Conservation (phyloP, 2,888 invertebrate species). For the Napeogenes sylphis region DNA sequence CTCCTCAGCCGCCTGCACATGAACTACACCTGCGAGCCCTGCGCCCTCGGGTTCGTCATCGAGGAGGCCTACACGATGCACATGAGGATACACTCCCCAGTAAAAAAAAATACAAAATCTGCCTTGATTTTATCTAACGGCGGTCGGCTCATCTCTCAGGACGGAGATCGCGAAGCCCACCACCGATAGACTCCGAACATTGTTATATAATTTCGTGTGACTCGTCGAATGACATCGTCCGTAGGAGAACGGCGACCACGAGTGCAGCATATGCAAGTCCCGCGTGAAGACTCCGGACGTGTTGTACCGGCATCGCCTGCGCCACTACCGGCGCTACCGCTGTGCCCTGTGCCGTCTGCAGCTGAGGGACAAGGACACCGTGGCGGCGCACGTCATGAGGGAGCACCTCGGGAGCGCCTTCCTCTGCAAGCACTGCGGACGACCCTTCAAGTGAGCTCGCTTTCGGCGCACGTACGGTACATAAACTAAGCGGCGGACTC, state of each 20-base stretch:
- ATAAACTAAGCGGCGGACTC: too few species aligned
- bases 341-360: slow-evolving; percentile 40
- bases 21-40: slow-evolving; percentile 41
- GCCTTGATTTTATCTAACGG: too few species aligned
- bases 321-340: slow-evolving; percentile 50
- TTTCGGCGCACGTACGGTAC: neutral
- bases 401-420: slow-evolving; percentile 41
- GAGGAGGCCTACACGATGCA: slow-evolving; percentile 44
- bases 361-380: slow-evolving; percentile 46
- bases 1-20: slow-evolving; percentile 39
- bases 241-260: slow-evolving; percentile 40
- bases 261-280: slow-evolving; percentile 43
- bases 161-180: too few species aligned
- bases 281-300: slow-evolving; percentile 38
- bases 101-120: slow-evolving; percentile 25
- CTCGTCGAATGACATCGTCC: too few species aligned
- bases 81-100: slow-evolving; percentile 44
- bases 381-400: slow-evolving; percentile 47
- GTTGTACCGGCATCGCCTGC: slow-evolving; percentile 45
- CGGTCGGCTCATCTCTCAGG: too few species aligned
- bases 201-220: too few species aligned
- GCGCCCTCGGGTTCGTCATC: slow-evolving; percentile 47
- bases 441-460: slow-evolving; percentile 43
- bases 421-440: slow-evolving; percentile 39
- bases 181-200: too few species aligned